phyloP scores from a whole-genome alignment of 1,140 invertebrate genomes.

The Acromyrmex heyeri region DNA sequence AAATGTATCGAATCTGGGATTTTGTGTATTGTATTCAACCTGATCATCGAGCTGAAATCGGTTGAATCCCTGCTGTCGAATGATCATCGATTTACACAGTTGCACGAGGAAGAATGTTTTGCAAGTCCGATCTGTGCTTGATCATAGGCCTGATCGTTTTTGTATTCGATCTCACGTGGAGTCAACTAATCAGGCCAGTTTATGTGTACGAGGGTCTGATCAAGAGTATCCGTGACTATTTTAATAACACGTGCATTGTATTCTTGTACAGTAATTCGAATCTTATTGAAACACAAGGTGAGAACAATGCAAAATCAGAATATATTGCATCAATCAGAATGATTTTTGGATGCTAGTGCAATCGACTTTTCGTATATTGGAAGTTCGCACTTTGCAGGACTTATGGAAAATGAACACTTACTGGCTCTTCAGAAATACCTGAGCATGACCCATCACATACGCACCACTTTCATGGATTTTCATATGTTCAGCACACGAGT shows the following conservation, averaged over 20 bases:
- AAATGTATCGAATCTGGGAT: not conserved
- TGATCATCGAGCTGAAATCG: not conserved
- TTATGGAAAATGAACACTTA: slow-evolving; percentile 64
- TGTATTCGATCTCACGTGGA: not conserved
- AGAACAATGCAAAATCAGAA: slow-evolving; percentile 14
- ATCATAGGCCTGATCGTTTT: not conserved
- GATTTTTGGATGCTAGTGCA: not conserved
- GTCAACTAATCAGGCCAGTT: slow-evolving; percentile 77
- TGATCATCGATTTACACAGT: not conserved
- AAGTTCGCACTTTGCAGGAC: slow-evolving; percentile 51
- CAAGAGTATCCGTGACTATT: slow-evolving; percentile 79
- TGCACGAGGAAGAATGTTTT: not conserved
- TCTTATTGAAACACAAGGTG: slow-evolving; percentile 77
- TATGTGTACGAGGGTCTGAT: slow-evolving; percentile 79
- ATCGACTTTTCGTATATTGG: not conserved
- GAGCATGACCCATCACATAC: slow-evolving; percentile 70
- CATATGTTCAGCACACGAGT: slow-evolving; percentile 77
- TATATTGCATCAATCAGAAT: not conserved
- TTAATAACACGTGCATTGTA: slow-evolving; percentile 84
- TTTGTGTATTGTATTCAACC: not conserved
- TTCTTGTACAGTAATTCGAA: slow-evolving; percentile 77
- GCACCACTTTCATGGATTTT: slow-evolving; percentile 80
- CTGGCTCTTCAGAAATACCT: slow-evolving; percentile 74
- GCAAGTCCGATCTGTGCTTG: not conserved
- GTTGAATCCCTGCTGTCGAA: not conserved